Percentiles rank a stretch among this genome's conserved stretches.
These are phyloP conservation scores for Orgyia antiqua DNA, from an alignment of 2,888 invertebrate genomes.

Conservation along the genomic window DNA sequence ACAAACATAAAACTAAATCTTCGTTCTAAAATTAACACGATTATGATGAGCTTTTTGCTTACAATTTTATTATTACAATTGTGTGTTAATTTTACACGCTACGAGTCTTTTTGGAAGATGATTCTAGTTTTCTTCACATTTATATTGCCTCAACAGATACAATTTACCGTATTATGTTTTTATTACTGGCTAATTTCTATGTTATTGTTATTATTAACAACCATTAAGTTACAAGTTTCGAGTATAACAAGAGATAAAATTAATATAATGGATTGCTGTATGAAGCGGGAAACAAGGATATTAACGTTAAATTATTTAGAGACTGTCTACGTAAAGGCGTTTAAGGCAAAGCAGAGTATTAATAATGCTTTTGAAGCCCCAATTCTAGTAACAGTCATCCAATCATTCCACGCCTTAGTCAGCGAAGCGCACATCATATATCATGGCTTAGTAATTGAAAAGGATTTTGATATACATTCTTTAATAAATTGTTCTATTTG, in stretches of 20 bases:
- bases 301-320: conserved; percentile 43
- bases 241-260: conserved; percentile 16
- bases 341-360: conserved; percentile 42
- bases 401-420: conserved; percentile 57
- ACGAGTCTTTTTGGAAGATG: conserved; percentile 48
- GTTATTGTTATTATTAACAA: conserved; percentile 37
- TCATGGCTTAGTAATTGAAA: conserved; percentile 40
- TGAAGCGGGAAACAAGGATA: conserved; percentile 28
- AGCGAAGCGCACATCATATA: conserved; percentile 58
- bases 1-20: conserved; percentile 29
- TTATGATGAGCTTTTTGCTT: conserved; percentile 25
- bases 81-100: conserved; percentile 41
- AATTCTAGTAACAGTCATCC: conserved; percentile 43
- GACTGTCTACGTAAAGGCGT: conserved; percentile 38
- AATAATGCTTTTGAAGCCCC: conserved; percentile 50
- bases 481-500: conserved; percentile 52
- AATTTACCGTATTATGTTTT: conserved; percentile 42
- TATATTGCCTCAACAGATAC: conserved; percentile 49
- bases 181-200: conserved; percentile 45
- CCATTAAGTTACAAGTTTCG: conserved; percentile 34
- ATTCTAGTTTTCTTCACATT: conserved; percentile 45
- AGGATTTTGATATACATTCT: conserved; percentile 34
- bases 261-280: conserved; percentile 18
- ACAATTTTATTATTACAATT: conserved; percentile 32
- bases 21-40: conserved; percentile 32